Conservation (phyloP, 2,888 invertebrate species). For the Lithophane ornitopus region DNA sequence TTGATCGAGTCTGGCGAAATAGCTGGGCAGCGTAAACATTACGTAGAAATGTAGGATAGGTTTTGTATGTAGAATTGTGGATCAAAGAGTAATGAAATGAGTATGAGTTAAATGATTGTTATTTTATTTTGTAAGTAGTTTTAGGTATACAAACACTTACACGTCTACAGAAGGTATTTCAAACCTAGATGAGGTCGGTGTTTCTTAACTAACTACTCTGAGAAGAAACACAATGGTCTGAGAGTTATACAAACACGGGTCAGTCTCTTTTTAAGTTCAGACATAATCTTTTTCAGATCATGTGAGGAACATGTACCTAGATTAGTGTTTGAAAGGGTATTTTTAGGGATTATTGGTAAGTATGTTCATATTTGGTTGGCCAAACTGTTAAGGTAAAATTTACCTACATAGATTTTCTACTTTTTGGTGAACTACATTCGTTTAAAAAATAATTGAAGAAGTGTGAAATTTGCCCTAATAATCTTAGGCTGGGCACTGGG, state of each 20-base stretch:
- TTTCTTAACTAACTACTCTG: no score
- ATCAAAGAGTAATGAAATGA: not conserved
- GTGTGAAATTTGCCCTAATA: not conserved
- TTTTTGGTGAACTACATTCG: not conserved
- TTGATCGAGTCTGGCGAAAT: slow-evolving; percentile 70
- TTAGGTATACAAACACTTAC: not conserved
- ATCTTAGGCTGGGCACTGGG: not conserved
- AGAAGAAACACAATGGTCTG: no score
- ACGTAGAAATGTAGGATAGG: slow-evolving; percentile 13
- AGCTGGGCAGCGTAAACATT: slow-evolving; percentile 55
- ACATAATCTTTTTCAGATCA: no score
- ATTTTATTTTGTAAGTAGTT: not conserved
- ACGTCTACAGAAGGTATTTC: no score
- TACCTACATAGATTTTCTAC: not conserved
- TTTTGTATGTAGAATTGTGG: slow-evolving; percentile 4
- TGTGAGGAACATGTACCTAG: no score
- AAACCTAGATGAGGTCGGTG: no score
- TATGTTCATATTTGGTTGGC: no score
- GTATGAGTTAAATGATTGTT: not conserved
- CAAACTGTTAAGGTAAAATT: not conserved
- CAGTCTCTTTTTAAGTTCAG: no score
- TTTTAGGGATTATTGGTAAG: no score
- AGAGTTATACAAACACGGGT: no score
- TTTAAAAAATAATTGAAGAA: not conserved
- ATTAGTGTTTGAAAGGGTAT: no score